phyloP scores from a whole-genome alignment of 2,797 vertebrate species.

The Sebastes hopkinsi region DNA sequence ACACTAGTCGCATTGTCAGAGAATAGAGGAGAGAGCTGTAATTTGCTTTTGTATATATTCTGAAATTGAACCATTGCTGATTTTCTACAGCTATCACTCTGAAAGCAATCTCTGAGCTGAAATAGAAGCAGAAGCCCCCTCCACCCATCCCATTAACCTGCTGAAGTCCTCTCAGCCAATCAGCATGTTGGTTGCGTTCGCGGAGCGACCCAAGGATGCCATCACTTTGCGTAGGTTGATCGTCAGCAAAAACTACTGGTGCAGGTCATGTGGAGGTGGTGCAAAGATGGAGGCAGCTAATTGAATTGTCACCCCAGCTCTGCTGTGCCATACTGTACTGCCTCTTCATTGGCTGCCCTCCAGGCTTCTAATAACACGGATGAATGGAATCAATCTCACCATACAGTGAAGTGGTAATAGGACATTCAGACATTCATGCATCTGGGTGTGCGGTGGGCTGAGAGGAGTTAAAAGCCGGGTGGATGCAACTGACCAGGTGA shows the following conservation, averaged over 20 bases:
- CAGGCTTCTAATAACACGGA: conserved; percentile 75
- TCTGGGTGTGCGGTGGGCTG: conserved; percentile 13
- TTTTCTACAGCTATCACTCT: conserved; percentile 27
- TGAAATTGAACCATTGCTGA: conserved; percentile 36
- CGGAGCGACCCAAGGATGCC: conserved; percentile 55
- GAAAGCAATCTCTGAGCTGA: conserved; percentile 31
- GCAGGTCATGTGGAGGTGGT: conserved; percentile 68
- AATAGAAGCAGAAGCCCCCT: conserved; percentile 3
- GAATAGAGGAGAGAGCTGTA: conserved; percentile 17
- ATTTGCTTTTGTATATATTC: conserved; percentile 53
- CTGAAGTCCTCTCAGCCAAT: conserved; percentile 51
- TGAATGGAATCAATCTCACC: conserved; percentile 69
- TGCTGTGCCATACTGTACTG: conserved; percentile 48
- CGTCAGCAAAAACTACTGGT: conserved; percentile 64
- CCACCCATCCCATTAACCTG: conserved; percentile 51
- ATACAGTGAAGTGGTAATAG: conserved; percentile 53
- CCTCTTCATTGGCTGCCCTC: conserved; percentile 67
- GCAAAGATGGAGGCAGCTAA: conserved; percentile 71
- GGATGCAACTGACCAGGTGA: conserved; percentile 10
- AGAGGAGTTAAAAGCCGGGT: conserved; percentile 17
- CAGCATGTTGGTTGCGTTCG: conserved; percentile 24
- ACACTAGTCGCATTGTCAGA: background rate
- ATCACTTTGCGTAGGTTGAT: conserved; percentile 59
- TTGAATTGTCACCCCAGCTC: conserved; percentile 76
- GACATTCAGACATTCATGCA: conserved; percentile 44